Conservation (phyloP, 1,140 invertebrate genomes). For the Bradynema listronoti region DNA sequence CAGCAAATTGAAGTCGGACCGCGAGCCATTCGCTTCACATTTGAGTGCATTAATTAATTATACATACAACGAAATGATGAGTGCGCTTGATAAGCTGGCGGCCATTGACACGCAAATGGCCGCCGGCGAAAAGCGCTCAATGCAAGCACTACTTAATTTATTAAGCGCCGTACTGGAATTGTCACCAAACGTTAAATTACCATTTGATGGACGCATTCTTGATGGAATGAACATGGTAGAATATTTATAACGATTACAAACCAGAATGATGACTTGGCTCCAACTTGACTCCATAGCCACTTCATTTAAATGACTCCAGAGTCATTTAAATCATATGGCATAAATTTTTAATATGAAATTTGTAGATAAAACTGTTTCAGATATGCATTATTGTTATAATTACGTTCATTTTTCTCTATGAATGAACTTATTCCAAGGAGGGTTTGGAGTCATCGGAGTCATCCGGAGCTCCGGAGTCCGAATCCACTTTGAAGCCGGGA, state of each 20-base stretch:
- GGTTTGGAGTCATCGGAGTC: no score
- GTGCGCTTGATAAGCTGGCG: slow-evolving; percentile 24
- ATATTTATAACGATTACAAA: neutral
- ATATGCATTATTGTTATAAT: no score
- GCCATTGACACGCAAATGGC: slow-evolving; percentile 13
- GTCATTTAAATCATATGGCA: no score
- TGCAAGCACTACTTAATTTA: slow-evolving; percentile 32
- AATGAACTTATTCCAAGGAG: no score
- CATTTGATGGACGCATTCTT: slow-evolving; percentile 45
- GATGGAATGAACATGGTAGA: slow-evolving; percentile 35
- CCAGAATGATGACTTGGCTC: no score
- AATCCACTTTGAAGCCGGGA: no score
- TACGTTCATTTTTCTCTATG: no score
- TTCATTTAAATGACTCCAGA: no score
- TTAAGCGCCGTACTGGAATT: slow-evolving; percentile 31
- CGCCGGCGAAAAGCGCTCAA: neutral
- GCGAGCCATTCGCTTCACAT: slow-evolving; percentile 14
- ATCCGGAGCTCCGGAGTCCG: no score
- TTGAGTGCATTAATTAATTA: slow-evolving; percentile 41
- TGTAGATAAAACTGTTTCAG: no score
- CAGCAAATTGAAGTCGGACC: slow-evolving; percentile 35
- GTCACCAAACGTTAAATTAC: slow-evolving; percentile 26
- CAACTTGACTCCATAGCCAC: no score
- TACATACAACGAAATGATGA: slow-evolving; percentile 40
- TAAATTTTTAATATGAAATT: no score